phyloP scores from a whole-genome alignment of 2,113 vertebrate species.

The Vimba vimba region DNA sequence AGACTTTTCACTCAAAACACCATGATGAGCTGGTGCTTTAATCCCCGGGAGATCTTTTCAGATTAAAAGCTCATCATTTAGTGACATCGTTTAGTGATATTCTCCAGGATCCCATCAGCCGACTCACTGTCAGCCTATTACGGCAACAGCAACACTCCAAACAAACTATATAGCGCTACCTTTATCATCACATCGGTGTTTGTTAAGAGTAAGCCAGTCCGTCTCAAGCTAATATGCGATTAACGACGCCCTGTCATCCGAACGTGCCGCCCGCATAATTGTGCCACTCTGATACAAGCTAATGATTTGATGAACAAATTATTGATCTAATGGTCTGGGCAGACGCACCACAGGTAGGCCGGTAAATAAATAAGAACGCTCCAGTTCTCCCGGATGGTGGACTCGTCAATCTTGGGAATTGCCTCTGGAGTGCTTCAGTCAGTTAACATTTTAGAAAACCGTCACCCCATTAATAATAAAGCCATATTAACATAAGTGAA shows the following conservation, averaged over 20 bases:
- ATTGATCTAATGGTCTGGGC: conserved; percentile 78
- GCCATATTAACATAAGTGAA: conserved; percentile 84
- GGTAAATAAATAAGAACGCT: conserved; percentile 80
- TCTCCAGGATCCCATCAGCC: neutral
- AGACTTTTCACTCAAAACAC: neutral
- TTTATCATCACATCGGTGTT: conserved; percentile 62
- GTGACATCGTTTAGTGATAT: neutral
- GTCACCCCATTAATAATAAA: conserved; percentile 81
- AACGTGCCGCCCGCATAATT: conserved; percentile 75
- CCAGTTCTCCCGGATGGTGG: conserved; percentile 53
- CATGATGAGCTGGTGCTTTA: neutral
- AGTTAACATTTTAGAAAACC: conserved; percentile 83
- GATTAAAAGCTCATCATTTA: conserved; percentile 6
- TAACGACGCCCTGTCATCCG: conserved; percentile 76
- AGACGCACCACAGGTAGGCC: conserved; percentile 76
- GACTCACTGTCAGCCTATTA: conserved; percentile 15
- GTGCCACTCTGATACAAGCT: conserved; percentile 74
- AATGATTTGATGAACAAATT: conserved; percentile 81
- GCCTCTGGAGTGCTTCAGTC: conserved; percentile 76
- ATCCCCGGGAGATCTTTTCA: conserved; percentile 15
- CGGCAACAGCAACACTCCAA: conserved; percentile 11
- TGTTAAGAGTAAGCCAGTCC: conserved; percentile 74
- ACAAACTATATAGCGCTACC: conserved; percentile 2
- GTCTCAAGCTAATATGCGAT: conserved; percentile 70
- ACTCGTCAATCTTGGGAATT: conserved; percentile 79